phyloP scores from a whole-genome alignment of 2,888 invertebrate species.

The Caenorhabditis sinica region DNA sequence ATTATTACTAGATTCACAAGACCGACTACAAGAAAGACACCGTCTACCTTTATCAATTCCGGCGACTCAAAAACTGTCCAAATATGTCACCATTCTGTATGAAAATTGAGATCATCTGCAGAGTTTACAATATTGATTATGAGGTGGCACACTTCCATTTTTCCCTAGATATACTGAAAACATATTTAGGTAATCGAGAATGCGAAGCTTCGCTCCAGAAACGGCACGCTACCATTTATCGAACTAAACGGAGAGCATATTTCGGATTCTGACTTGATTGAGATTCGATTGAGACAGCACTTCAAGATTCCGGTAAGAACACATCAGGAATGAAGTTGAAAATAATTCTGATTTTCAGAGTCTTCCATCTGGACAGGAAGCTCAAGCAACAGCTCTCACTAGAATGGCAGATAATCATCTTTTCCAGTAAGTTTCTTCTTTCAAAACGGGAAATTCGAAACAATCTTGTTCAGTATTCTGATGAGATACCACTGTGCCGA shows the following conservation, averaged over 20 bases:
- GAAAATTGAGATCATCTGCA: slow-evolving; percentile 79
- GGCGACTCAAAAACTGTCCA: slow-evolving; percentile 72
- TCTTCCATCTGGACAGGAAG: slow-evolving; percentile 41
- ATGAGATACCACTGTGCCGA: slow-evolving; percentile 50
- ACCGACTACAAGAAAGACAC: slow-evolving; percentile 73
- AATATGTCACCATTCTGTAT: slow-evolving; percentile 81
- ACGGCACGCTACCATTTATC: slow-evolving; percentile 58
- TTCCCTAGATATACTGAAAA: not conserved
- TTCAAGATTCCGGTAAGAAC: slow-evolving; percentile 50
- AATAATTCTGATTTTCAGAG: slow-evolving; percentile 14
- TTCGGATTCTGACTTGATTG: slow-evolving; percentile 60
- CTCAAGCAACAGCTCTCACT: slow-evolving; percentile 38
- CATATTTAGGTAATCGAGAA: slow-evolving; percentile 26
- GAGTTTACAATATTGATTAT: slow-evolving; percentile 77
- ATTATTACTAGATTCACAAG: slow-evolving; percentile 53
- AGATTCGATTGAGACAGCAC: slow-evolving; percentile 50
- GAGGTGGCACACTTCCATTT: slow-evolving; percentile 62
- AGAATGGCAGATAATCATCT: slow-evolving; percentile 59
- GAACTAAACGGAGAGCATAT: slow-evolving; percentile 66
- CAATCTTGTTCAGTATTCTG: slow-evolving; percentile 32
- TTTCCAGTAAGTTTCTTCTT: slow-evolving; percentile 23
- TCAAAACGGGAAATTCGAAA: not conserved
- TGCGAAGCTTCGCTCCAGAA: slow-evolving; percentile 37
- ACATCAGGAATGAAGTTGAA: not conserved
- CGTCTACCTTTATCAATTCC: slow-evolving; percentile 80